These are phyloP conservation scores for Ochotona princeps DNA, from an alignment of 2,113 vertebrate species.

Conservation along the genomic window DNA sequence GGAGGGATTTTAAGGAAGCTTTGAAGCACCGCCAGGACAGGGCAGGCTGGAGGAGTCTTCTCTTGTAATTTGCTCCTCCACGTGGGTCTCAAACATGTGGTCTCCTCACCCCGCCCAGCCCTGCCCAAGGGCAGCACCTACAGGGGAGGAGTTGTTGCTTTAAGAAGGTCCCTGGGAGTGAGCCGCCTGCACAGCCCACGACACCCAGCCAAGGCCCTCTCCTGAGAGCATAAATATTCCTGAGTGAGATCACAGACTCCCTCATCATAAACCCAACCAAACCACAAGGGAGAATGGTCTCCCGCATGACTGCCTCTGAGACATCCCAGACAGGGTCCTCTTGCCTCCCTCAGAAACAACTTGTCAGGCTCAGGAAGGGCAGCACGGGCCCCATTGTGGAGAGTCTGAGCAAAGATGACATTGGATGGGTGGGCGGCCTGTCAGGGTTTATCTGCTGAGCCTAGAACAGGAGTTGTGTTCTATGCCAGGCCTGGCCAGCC, in stretches of 20 bases:
- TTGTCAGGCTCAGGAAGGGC: background rate
- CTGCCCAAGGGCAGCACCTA: background rate
- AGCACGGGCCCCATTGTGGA: background rate
- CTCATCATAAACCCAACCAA: slow-evolving; percentile 76
- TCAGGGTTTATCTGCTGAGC: background rate
- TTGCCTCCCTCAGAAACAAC: slow-evolving; percentile 10
- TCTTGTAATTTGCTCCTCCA: slow-evolving; percentile 73
- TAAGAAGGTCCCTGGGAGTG: slow-evolving; percentile 77
- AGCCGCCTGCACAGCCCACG: slow-evolving; percentile 22
- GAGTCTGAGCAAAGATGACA: background rate
- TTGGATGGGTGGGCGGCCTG: background rate
- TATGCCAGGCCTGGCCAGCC: background rate
- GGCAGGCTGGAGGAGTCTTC: slow-evolving; percentile 54
- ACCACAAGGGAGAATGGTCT: slow-evolving; percentile 73
- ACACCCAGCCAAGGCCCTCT: slow-evolving; percentile 31
- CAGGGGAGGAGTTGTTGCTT: slow-evolving; percentile 75
- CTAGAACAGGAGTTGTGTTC: background rate
- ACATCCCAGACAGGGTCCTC: slow-evolving; percentile 57
- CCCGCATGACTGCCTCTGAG: slow-evolving; percentile 76
- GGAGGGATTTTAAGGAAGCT: slow-evolving; percentile 54
- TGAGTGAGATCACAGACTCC: slow-evolving; percentile 78
- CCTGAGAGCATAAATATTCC: slow-evolving; percentile 72
- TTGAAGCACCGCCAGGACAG: slow-evolving; percentile 71
- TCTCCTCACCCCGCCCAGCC: background rate
- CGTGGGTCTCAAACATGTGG: slow-evolving; percentile 69